Percentiles rank a stretch among this genome's conserved stretches.
These are phyloP conservation scores for Torymus aiolomorphi DNA, from an alignment of 2,888 invertebrate species.

Conservation along the genomic window DNA sequence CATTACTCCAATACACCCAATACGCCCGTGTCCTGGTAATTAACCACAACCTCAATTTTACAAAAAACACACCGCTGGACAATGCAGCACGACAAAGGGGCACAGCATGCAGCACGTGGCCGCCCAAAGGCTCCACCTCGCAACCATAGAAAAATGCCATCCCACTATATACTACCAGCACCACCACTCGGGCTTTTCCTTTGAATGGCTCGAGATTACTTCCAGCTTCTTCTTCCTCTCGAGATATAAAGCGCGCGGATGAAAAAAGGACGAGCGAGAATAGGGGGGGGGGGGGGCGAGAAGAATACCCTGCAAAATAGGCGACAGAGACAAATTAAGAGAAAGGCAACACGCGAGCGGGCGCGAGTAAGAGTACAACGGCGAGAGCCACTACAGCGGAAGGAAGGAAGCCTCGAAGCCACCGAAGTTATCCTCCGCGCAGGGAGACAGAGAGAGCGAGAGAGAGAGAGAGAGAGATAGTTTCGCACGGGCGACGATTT, in stretches of 20 bases:
- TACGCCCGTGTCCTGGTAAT: too few relatives aligned
- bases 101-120: too few relatives aligned
- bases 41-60: too few relatives aligned
- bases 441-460: too few relatives aligned
- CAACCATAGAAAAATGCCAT: neutral
- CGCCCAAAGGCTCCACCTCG: neutral
- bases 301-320: neutral
- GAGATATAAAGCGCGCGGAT: constrained; percentile 23
- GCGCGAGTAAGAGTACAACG: neutral
- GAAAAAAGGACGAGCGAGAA: neutral
- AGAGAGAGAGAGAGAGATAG: constrained; percentile 24
- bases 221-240: constrained; percentile 40
- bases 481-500: constrained; percentile 43
- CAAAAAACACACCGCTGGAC: too few relatives aligned
- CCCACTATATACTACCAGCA: neutral
- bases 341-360: constrained; percentile 12
- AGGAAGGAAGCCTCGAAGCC: constrained; percentile 44
- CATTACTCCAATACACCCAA: neutral
- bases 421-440: constrained; percentile 14
- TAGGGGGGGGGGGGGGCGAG: neutral
- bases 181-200: constrained; percentile 9
- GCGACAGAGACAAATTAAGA: constrained; percentile 47
- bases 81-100: too few relatives aligned
- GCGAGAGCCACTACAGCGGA: constrained; percentile 23
- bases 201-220: constrained; percentile 53